Evolutionary conservation across 1,140 invertebrate genomes (phyloP).

Genomic region (Neotoxoptera formosana): DNA sequence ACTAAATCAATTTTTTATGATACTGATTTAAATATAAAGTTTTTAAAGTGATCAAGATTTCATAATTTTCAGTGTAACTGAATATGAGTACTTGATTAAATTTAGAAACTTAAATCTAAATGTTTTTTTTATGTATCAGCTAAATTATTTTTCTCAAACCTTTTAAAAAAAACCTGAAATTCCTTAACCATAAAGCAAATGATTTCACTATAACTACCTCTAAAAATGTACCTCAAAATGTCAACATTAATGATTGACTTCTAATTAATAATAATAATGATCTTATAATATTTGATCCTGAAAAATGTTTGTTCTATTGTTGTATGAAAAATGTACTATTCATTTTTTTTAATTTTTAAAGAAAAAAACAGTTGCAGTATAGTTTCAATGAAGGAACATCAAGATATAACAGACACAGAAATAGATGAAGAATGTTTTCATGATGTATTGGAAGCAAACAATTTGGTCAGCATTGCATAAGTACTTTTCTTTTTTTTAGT

Average conservation of each 20-base stretch:
- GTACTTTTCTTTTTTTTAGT: too few relatives aligned
- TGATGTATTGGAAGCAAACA: conserved; percentile 51
- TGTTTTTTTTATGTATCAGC: too few relatives aligned
- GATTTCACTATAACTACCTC: too few relatives aligned
- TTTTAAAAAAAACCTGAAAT: too few relatives aligned
- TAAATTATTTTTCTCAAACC: too few relatives aligned
- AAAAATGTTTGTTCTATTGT: not conserved
- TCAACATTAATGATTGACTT: too few relatives aligned
- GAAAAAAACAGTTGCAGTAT: not conserved
- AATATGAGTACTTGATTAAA: not conserved
- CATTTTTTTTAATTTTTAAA: not conserved
- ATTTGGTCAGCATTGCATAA: not conserved
- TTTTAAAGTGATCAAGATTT: not conserved
- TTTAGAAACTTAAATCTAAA: not conserved
- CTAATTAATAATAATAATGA: not conserved
- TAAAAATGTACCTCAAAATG: too few relatives aligned
- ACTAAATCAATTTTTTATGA: not conserved
- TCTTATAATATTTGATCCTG: not conserved
- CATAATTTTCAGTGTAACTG: too few relatives aligned
- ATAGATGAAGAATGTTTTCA: conserved; percentile 58
- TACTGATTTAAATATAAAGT: not conserved
- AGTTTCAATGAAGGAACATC: not conserved
- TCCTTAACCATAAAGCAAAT: not conserved
- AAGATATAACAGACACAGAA: conserved; percentile 37
- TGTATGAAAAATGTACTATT: not conserved